Evolutionary conservation across 1,140 invertebrate species (phyloP).

Genomic region (Aphaenogaster ashmeadi): DNA sequence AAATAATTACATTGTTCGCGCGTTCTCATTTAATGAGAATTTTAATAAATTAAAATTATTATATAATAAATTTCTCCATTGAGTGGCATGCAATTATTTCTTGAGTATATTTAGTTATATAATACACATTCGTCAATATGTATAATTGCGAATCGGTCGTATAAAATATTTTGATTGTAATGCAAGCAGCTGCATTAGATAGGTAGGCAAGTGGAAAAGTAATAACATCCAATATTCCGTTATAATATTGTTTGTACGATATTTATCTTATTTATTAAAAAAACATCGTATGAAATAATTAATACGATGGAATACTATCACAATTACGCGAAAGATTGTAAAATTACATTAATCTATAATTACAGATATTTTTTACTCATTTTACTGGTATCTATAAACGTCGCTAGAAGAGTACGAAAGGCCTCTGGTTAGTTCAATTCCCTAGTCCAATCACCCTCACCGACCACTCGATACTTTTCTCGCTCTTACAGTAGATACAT

Average conservation of each 20-base stretch:
- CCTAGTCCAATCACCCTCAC: conserved; percentile 2
- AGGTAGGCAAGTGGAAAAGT: not conserved
- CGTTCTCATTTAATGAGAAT: not conserved
- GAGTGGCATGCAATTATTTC: conserved; percentile 7
- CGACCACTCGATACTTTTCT: not conserved
- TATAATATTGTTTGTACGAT: not conserved
- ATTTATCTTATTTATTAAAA: not conserved
- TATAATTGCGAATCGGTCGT: not conserved
- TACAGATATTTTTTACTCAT: not conserved
- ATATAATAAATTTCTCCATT: conserved; percentile 39
- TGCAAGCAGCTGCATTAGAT: not conserved
- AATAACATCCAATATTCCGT: not conserved
- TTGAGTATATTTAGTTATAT: conserved; percentile 21
- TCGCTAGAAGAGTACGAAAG: not conserved
- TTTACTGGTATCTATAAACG: not conserved
- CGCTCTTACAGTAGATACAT: not conserved
- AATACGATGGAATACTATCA: conserved; percentile 2
- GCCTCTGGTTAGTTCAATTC: not conserved
- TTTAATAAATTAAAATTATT: conserved; percentile 39
- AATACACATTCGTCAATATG: not conserved
- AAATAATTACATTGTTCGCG: not conserved
- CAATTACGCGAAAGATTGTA: not conserved
- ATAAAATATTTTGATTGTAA: conserved; percentile 30
- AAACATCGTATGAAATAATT: conserved; percentile 15
- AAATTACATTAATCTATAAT: conserved; percentile 4